A percentile compares a stretch with the other conserved stretches of the same genome.
Conservation (phyloP, 2,113 vertebrate genomes). For the Periophthalmus modestus region DNA sequence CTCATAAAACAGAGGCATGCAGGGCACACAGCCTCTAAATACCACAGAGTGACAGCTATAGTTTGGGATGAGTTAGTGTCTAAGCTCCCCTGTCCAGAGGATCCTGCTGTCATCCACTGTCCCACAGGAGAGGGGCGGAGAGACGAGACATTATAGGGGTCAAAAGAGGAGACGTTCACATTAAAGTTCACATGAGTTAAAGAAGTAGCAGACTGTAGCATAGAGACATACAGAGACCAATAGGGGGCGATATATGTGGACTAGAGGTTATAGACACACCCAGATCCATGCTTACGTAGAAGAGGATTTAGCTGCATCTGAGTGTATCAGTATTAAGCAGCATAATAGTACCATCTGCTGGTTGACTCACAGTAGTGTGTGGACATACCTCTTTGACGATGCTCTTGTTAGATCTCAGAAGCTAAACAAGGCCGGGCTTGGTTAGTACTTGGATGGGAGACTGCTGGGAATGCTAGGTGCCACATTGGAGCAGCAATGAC, state of each 20-base stretch:
- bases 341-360: constrained; percentile 38
- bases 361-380: background rate
- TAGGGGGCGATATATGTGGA: constrained; percentile 7
- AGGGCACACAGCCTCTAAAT: constrained; percentile 1
- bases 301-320: constrained; percentile 4
- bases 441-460: too few relatives aligned
- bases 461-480: too few relatives aligned
- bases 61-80: constrained; percentile 31
- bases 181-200: constrained; percentile 49
- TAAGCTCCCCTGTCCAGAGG: constrained; percentile 9
- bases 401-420: too few relatives aligned
- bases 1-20: constrained; percentile 2
- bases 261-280: constrained; percentile 6
- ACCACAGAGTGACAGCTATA: constrained; percentile 46
- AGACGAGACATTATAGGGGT: constrained; percentile 10
- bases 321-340: background rate
- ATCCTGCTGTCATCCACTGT: constrained; percentile 23
- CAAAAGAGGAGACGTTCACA: constrained; percentile 38
- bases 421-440: too few relatives aligned
- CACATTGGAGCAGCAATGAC: too few relatives aligned
- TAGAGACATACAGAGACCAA: background rate
- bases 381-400: too few relatives aligned
- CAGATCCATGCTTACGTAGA: background rate
- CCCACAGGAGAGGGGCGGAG: constrained; percentile 33
- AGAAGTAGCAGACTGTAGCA: constrained; percentile 10